Evolutionary conservation across 2,113 vertebrate species (phyloP).

Genomic region (Phodopus roborovskii): DNA sequence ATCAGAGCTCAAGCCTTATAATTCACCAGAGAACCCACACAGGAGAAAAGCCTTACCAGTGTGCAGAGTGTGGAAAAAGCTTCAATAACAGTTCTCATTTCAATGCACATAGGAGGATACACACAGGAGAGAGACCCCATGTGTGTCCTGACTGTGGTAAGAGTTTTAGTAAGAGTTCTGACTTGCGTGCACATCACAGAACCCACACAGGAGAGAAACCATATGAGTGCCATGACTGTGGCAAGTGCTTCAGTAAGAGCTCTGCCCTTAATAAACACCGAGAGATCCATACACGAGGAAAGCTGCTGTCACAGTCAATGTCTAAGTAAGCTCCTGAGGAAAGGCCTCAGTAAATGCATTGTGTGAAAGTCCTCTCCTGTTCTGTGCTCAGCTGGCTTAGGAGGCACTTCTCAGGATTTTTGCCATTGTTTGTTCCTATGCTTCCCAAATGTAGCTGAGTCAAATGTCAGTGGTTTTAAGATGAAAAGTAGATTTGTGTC

Average conservation of each 20-base stretch:
- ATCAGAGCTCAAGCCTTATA: constrained; percentile 81
- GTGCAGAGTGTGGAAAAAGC: constrained; percentile 77
- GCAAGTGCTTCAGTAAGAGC: constrained; percentile 81
- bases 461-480: background rate
- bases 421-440: background rate
- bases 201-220: constrained; percentile 82
- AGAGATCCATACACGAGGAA: constrained; percentile 78
- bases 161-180: constrained; percentile 82
- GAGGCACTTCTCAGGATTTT: background rate
- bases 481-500: constrained; percentile 7
- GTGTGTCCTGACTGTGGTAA: constrained; percentile 82
- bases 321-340: constrained; percentile 43
- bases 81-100: constrained; percentile 83
- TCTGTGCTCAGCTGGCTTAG: constrained; percentile 34
- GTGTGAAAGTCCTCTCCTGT: constrained; percentile 39
- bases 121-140: constrained; percentile 83
- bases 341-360: constrained; percentile 17
- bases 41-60: constrained; percentile 81
- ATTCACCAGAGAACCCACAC: constrained; percentile 81
- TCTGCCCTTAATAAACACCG: constrained; percentile 83
- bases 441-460: background rate
- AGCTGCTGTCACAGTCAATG: constrained; percentile 60
- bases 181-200: constrained; percentile 80
- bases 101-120: constrained; percentile 78
- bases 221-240: constrained; percentile 79